Base-by-base conservation (phyloP, 1,140 invertebrate species). In the Macrosteles quadrilineatus region DNA sequence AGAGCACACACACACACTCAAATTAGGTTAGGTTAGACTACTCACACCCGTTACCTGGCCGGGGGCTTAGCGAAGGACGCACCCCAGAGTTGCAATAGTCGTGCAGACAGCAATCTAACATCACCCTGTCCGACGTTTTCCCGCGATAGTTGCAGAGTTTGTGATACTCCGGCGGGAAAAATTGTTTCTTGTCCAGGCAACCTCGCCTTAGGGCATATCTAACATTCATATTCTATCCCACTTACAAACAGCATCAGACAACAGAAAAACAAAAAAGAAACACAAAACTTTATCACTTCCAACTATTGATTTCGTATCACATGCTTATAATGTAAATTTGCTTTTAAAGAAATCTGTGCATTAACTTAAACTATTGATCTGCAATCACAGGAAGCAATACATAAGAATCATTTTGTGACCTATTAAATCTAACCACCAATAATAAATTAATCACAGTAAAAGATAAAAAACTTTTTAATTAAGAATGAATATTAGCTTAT, bases 151-250 rank as follows among this genome's bases (percentile, higher is more conserved):
- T 82, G 82, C 90, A 92, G 82, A 80, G 82, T 72, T 84, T 80
- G 47, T 90, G 87, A 72, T 84, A 81, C 81, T 90, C 90, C 74
- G 88, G 89, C 75, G 91, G 91, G 78, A 91, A 88, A 84, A 87
- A 87, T 73, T 87, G 79, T 73, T 81, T 80, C 83, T 83, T 84
- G 77, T 87, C 78, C 76, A 91, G 81, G 81, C 91, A 93, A 80
- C 90, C 91, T 85, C 59, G 19, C 27, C 47, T 50, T 50, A n/a
- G 47, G 47, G 21, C 47, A 50, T 23, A 50, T n/a, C 17, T 23
- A 50, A 50, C 3, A 14, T 9, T 50, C 47, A 53, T 4, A 53
- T n/a, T 30, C 31, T 45, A 63, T 65, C 23, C 25, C 66, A 23
- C 59, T 36, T 64, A 69, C 0, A 68, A 57, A 57, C 45, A 31